Percentiles rank a stretch among this genome's conserved stretches.
phyloP scores from a whole-genome alignment of 2,797 vertebrate species.

The Eupleurogrammus muticus region DNA sequence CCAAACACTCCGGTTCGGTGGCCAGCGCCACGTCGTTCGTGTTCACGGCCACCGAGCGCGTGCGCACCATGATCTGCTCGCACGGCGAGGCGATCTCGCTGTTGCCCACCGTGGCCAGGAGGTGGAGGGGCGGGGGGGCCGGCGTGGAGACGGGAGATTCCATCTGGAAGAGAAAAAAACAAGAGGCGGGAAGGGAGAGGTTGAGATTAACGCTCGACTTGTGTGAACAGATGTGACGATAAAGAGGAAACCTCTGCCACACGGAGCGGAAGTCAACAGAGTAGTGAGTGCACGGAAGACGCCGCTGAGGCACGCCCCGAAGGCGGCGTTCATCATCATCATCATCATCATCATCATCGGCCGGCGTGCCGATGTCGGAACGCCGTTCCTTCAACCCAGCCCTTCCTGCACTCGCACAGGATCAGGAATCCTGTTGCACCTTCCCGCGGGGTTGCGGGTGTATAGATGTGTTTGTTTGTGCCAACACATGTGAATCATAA shows the following conservation, averaged over 20 bases:
- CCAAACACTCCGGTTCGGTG: conserved; percentile 96
- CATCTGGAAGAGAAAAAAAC: conserved; percentile 90
- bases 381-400: conserved; percentile 36
- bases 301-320: conserved; percentile 40
- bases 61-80: conserved; percentile 99
- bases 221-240: conserved; percentile 58
- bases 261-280: conserved; percentile 50
- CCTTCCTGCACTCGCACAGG: no score
- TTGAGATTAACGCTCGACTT: conserved; percentile 38
- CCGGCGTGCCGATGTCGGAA: conserved; percentile 35
- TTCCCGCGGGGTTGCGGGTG: no score
- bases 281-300: conserved; percentile 46
- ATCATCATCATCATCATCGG: conserved; percentile 27
- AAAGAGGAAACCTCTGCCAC: conserved; percentile 43
- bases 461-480: no score
- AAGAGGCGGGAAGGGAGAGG: conserved; percentile 37
- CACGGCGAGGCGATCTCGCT: conserved; percentile 96
- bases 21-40: conserved; percentile 96
- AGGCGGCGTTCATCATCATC: conserved; percentile 40
- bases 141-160: conserved; percentile 96
- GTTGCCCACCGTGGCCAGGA: conserved; percentile 91
- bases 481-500: no score
- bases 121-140: conserved; percentile 93
- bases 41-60: conserved; percentile 96
- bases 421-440: no score